Base-by-base conservation (phyloP, 1,140 invertebrate species). In the Trachymyrmex septentrionalis region DNA sequence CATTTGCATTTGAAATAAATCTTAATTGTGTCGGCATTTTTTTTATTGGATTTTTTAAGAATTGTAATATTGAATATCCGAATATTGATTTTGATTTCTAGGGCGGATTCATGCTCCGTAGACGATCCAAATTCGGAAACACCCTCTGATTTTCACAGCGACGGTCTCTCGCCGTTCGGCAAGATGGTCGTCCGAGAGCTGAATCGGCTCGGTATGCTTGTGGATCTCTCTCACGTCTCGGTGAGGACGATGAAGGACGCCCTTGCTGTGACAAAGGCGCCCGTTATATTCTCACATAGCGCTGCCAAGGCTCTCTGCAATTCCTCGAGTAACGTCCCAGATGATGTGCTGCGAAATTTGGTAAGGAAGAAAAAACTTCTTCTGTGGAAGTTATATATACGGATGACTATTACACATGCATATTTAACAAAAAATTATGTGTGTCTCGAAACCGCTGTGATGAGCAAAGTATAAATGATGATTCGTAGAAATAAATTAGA, bases 281-380 rank as follows among this genome's bases (percentile, higher is more conserved):
- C 98, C 0, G 98, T 99, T 72, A 98, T 99, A 87, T 99, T 98
- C 95, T 99, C 98, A 34, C 98, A 99, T 95, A 99, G 98, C 21
- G 97, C 97, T 2, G 98, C 98, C 1, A 97, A 97, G 84, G 96
- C 97, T 24, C 94, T 99, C 19, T 99, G 98, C 95, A 98, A 98
- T 93, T 98, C 98, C 30, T 97, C 97, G 55, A 96, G 98, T 77
- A 99, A 99, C 93, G 98, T 99, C 30, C 98, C 98, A 59, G 98
- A 99, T 93, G 97, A 98, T 76, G 96, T 99, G 14, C 95, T 99
- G 12, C 95, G 97, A 53, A 96, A 97, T 95, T 96, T 99, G 92
- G 98, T 97, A 94, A 95, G 94, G 16, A 63, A 71, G 30, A 67
- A 30, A 27, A 57, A n/a, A 53, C 7, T 38, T 21, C 16, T 30